Percentiles rank a stretch among this genome's conserved stretches.
phyloP scores from a whole-genome alignment of 2,888 invertebrate species.

The Oscheius sp. region DNA sequence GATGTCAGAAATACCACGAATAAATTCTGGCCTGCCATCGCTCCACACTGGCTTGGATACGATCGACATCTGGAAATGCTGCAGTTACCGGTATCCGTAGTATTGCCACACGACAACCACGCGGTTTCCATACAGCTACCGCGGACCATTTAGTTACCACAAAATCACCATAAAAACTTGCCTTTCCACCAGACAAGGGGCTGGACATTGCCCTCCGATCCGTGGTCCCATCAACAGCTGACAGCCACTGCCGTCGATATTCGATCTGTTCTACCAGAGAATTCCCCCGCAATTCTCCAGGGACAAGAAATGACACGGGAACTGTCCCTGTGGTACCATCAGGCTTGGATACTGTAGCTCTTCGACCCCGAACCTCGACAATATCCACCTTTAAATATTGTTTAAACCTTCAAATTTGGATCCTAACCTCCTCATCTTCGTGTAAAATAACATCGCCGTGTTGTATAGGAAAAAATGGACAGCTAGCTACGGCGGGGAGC shows the following conservation, averaged over 20 bases:
- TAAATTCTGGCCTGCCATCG: conserved; percentile 34
- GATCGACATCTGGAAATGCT: conserved; percentile 8
- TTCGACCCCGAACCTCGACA: conserved; percentile 37
- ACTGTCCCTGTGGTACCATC: conserved; percentile 46
- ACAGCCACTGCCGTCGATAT: conserved; percentile 30
- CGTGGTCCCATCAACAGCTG: conserved; percentile 18
- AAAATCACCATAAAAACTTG: too few species aligned
- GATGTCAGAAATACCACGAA: conserved; percentile 12
- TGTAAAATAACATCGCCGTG: conserved; percentile 41
- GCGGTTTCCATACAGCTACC: too few species aligned
- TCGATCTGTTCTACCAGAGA: conserved; percentile 52
- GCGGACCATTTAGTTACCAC: too few species aligned
- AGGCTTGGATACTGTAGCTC: conserved; percentile 39
- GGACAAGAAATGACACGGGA: conserved; percentile 45
- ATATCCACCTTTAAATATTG: not conserved
- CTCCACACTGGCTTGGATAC: conserved; percentile 20
- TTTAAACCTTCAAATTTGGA: conserved; percentile 26
- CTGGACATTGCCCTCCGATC: conserved; percentile 18
- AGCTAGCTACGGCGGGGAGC: conserved; percentile 41
- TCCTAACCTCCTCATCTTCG: conserved; percentile 43
- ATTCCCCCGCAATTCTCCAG: conserved; percentile 45
- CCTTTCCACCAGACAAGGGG: conserved; percentile 3
- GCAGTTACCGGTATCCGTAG: too few species aligned
- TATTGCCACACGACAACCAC: not conserved
- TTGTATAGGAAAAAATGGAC: conserved; percentile 38